These are phyloP conservation scores for Tolmerus cingulatus DNA, from an alignment of 2,888 invertebrate species.

Conservation along the genomic window DNA sequence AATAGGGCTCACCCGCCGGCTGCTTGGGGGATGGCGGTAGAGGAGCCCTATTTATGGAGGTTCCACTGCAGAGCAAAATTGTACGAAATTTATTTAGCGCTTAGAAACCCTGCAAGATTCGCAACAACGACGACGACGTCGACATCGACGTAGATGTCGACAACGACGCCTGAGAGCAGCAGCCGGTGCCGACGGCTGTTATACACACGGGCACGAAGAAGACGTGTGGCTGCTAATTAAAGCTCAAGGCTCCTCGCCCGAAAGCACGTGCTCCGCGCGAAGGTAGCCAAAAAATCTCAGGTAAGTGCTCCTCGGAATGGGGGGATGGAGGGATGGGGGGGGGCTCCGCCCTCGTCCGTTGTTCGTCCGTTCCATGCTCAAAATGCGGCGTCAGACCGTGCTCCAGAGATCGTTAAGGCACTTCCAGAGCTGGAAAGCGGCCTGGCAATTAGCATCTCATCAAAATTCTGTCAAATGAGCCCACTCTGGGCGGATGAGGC, in stretches of 20 bases:
- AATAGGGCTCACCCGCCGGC: not conserved
- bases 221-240: not conserved
- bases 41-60: not conserved
- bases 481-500: not conserved
- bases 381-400: not conserved
- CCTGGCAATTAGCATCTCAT: not conserved
- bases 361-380: not conserved
- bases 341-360: not conserved
- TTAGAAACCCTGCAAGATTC: not conserved
- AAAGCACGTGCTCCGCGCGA: not conserved
- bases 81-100: not conserved
- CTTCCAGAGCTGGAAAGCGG: not conserved
- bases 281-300: not conserved
- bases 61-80: not conserved
- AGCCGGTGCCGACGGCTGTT: not conserved
- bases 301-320: not conserved
- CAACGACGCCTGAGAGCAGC: not conserved
- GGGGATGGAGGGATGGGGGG: too few species aligned
- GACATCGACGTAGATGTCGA: not conserved
- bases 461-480: constrained; percentile 15
- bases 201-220: not conserved
- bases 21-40: not conserved
- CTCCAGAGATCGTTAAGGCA: not conserved
- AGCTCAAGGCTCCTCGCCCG: constrained; percentile 1
- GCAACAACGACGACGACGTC: not conserved